Base-by-base conservation (phyloP, 2,888 invertebrate species). In the Neelides folsomi region DNA sequence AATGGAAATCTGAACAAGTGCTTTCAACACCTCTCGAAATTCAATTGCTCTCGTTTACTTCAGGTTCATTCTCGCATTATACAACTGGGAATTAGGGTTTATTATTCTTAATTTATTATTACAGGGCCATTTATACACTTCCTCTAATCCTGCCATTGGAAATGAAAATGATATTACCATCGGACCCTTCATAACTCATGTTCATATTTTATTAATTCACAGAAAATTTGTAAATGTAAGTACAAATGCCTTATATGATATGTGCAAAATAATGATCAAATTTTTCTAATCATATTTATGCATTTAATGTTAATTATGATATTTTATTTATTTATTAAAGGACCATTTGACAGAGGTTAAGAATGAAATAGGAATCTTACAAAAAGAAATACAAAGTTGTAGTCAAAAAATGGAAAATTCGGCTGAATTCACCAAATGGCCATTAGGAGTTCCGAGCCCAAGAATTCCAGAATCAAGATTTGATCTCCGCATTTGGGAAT, bases 401-500 rank as follows among this genome's bases (percentile, higher is more conserved):
- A 10, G 19, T n/a, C 42, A 19, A 16, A 41, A 47, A 19, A 2
- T 52, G 12, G 47, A 47, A 13, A 8, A 27, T 10, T 27, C 42
- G 2, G 19, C 15, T 40, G 41, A 45, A 19, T 20, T n/a, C 15
- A 15, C 35, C 10, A 38, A 27, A 12, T 89, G 88, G 88, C 88
- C 88, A 0, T 70, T 84, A 42, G 88, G 84, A 51, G 78, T 79
- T 58, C 78, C 79, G 54, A 72, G 76, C 35, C 77, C 78, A 1
- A 79, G 78, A 57, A 77, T 77, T 58, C 82, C 86, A 2, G 75
- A 76, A 12, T 81, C 80, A 48, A 76, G 89, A 64, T 83, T 83
- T 73, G 89, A 93, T 72, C 78, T 93, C 58, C 75, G 87, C 45
- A 79, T 80, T 41, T 94, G 92, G 86, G 80, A 83, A 49, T 81